Evolutionary conservation across 2,797 vertebrate species (phyloP), one percentile per base, ranked within the genome.

Genomic region (Carapus acus): DNA sequence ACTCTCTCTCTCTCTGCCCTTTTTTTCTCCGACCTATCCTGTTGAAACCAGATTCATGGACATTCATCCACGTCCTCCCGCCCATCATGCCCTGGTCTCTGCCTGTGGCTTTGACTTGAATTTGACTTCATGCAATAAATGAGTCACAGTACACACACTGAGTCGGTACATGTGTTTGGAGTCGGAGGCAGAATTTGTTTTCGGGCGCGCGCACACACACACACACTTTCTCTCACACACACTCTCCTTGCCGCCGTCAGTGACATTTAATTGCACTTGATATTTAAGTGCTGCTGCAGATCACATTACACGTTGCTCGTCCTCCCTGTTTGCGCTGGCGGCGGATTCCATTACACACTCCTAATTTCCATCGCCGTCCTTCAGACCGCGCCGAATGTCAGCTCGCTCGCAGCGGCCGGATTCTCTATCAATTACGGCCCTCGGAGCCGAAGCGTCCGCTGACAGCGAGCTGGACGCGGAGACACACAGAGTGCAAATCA

Each of bases 391-490:
- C 52, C 74, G 77, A 87, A 89, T 84, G 79, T 83, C 89, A 89
- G 84, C 85, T n/a, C 83, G 83, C 83, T 58, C 34, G 67, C 79
- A 88, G 83, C 81, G 58, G 17, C 36, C 38, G 66, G 75, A 81
- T 85, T 86, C 56, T 51, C 71, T 87, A 90, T 91, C 90, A 91
- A 88, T 93, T 91, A 83, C 34, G n/a, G 34, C 34, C 14, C n/a
- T 86, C 64, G 62, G 70, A 80, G 79, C 63, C 63, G 59, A 84
- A 74, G 79, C 49, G 69, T 79, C 72, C 69, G 74, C 64, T 83
- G 89, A 91, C 90, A 88, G 47, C 22, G 46, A 24, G 48, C 47
- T 52, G 31, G 11, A 57, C 5, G 1, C 51, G 24, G 47, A 43
- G 20, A 7, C 55, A 67, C 44, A 37, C 41, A 6, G 1, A n/a